Evolutionary conservation across 2,888 invertebrate species (phyloP), one percentile per base, ranked within the genome.

Genomic region (Actias luna): DNA sequence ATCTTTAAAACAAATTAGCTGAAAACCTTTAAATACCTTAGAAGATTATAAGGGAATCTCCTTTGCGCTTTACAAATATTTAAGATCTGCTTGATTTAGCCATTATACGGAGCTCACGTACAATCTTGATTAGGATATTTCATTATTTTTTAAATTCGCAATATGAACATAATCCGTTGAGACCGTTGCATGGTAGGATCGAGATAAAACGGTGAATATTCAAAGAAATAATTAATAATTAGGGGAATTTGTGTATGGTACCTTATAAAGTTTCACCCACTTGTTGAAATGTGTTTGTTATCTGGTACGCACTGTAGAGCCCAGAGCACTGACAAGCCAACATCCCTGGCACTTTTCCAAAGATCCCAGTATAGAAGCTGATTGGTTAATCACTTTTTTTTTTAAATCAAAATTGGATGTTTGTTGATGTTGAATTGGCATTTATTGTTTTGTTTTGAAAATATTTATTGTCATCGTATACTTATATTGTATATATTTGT

Each of bases 261-360:
- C 92, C 92, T 92, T 91, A 89, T 89, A 92, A 92, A 92, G 92
- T 92, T 92, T 92, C 92, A 92, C 92, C 92, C 92, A 89, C 88
- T 88, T 80, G 71, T 79, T 80, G 79, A 82, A 80, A 79, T 84
- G 78, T 84, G 70, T 82, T 80, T 80, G 83, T 88, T 77, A 71
- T 72, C 83, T 77, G 79, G 78, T 84, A 83, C 81, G 87, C 91
- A 90, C 89, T 57, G 82, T 90, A 88, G 87, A 70, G 67, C 74
- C 73, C 74, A 76, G 73, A 72, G 80, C 82, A 83, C 83, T 58
- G 57, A 31, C 39, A 29, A 61, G 52, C 61, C 18, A 57, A 46
- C 18, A 31, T 69, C 62, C 58, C 31, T n/a, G 14, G 61, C 61
- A 62, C 61, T 16, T 29, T 55, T 55, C 46, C 29, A 55, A 55